Evolutionary conservation across 2,888 invertebrate species (phyloP), one percentile per base, ranked within the genome.

Genomic region (Teinopalpus imperialis): DNA sequence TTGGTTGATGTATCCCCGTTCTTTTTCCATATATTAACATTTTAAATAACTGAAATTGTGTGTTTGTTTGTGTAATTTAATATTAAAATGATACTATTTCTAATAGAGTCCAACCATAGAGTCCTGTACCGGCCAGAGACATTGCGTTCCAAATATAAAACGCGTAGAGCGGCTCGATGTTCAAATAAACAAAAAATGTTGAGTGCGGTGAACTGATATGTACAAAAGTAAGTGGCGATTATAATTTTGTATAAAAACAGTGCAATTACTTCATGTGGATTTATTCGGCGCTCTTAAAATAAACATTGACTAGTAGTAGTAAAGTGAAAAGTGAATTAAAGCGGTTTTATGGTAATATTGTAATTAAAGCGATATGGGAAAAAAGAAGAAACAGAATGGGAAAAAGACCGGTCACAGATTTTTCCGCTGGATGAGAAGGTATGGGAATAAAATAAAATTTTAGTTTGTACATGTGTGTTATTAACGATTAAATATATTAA

Each of bases 351-450:
- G 74, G 52, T 61, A 50, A 48, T 54, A 48, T 21, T 55, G 48
- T 54, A 42, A 49, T 24, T 26, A 41, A 48, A 59, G 53, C 59
- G 74, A 66, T 70, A 88, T 88, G 87, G 86, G 86, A 52, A 87
- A 86, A 55, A 87, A 86, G 74, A 87, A 85, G 77, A 88, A 85
- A 74, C 76, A 74, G 65, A 76, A 57, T 56, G 75, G 66, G 7
- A 85, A 78, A 57, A 82, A 73, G 59, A 71, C 74, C 26, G 80
- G 82, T 8, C 85, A 79, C 63, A 67, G 86, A 51, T 88, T 88
- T 65, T 87, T 88, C 57, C 77, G 88, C 31, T 88, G 88, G 87
- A 87, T 88, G 48, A 71, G 73, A 77, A 88, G 88, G 87, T 88
- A 86, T 66, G 34, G 12, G 5, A 49, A 49, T 34, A 18, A 31